Base-by-base conservation (phyloP, 2,888 invertebrate species). In the Drosophila quinaria region DNA sequence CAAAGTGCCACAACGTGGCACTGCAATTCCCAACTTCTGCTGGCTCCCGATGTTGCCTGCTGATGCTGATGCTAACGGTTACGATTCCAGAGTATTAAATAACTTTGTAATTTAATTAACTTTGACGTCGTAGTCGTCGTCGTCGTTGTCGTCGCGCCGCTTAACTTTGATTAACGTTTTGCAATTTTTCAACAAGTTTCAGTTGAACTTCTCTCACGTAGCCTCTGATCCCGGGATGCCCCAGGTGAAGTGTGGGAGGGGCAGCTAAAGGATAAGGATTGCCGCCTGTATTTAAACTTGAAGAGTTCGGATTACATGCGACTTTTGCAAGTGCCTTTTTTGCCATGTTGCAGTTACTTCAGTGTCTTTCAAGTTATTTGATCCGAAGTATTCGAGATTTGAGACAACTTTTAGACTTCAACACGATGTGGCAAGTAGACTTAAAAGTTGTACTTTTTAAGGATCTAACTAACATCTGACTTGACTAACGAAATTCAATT, bases 31-130 rank as follows among this genome's bases (percentile, higher is more conserved):
- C 66, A 65, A 74, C 55, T 60, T 59, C 50, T 68, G 61, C 51
- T 59, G 46, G 64, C 39, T 72, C 42, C 55, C 61, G 55, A 35
- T 46, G 13, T 10, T 47, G 31, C 31, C 41, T 35, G 8, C 35
- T 46, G 51, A n/a, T 22, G 60, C 54, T 58, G 65, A 54, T 72
- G 59, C 68, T 65, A 79, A 81, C 83, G 74, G 81, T 64, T 71
- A 78, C 78, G 75, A 80, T 84, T 80, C 73, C 80, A 85, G 79
- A 78, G 86, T 89, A 86, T 86, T 86, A 89, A 86, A 86, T 86
- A 89, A 86, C 86, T 86, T 86, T 89, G 86, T 86, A 86, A 86
- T 86, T 86, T 86, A 86, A 86, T 86, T 86, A 86, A 89, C 89
- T 86, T 86, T 89, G 85, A 81, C 84, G 87, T 76, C 76, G 70